Percentiles rank a stretch among this genome's conserved stretches.
Evolutionary conservation across 1,140 invertebrate genomes (phyloP).

Genomic region (Eulimnadia texana): DNA sequence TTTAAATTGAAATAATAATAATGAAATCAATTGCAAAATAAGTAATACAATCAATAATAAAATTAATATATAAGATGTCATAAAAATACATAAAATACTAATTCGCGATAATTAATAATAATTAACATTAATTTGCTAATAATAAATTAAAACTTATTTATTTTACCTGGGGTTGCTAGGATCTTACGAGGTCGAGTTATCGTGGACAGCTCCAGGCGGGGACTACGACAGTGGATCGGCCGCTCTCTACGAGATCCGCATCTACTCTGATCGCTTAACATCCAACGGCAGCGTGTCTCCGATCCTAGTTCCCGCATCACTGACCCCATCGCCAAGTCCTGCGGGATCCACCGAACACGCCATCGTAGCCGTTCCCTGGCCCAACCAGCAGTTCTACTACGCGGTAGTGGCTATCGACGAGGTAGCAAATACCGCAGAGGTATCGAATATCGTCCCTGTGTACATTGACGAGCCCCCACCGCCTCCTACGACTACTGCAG

Average conservation of each 20-base stretch:
- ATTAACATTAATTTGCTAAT: too few species aligned
- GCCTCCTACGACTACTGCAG: constrained; percentile 14
- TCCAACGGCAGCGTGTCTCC: constrained; percentile 23
- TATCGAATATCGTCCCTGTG: constrained; percentile 25
- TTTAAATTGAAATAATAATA: too few species aligned
- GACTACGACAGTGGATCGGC: constrained; percentile 26
- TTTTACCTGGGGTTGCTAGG: too few species aligned
- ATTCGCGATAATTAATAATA: too few species aligned
- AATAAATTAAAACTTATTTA: too few species aligned
- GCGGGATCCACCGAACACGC: constrained; percentile 22
- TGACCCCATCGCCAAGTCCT: constrained; percentile 22
- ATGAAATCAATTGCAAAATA: too few species aligned
- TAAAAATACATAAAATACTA: too few species aligned
- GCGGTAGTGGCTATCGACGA: constrained; percentile 25
- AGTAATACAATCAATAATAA: too few species aligned
- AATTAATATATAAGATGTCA: too few species aligned
- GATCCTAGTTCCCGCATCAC: constrained; percentile 23
- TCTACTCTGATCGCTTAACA: constrained; percentile 23
- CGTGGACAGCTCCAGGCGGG: constrained; percentile 27
- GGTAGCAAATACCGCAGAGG: constrained; percentile 21
- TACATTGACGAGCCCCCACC: constrained; percentile 23
- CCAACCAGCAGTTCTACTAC: constrained; percentile 26
- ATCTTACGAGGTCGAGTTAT: constrained; percentile 22
- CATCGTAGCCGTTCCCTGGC: constrained; percentile 24
- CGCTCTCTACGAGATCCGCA: constrained; percentile 24